Conservation (phyloP, 2,113 vertebrate genomes). For the Ptyas mucosa region DNA sequence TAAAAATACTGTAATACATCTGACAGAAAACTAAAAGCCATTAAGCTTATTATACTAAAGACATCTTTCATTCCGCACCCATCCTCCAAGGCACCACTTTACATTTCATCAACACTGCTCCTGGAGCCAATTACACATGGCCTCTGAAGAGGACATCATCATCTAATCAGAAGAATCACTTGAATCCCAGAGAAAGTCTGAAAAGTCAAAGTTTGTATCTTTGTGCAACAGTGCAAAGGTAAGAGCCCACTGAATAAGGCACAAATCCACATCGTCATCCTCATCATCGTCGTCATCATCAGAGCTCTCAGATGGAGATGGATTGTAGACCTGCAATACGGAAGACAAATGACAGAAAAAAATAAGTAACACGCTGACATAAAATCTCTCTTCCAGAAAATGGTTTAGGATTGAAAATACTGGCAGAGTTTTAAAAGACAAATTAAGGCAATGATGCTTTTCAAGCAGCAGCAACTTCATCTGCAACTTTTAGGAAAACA, state of each 20-base stretch:
- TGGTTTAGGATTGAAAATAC: not conserved
- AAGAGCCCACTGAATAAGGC: conserved; percentile 63
- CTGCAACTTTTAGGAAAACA: not conserved
- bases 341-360: not conserved
- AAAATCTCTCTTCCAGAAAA: not conserved
- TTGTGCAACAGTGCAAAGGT: conserved; percentile 55
- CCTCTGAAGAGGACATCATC: not conserved
- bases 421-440: not conserved
- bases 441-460: not conserved
- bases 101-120: not conserved
- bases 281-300: conserved; percentile 40
- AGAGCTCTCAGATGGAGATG: conserved; percentile 51
- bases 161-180: conserved; percentile 30
- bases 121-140: fast-evolving
- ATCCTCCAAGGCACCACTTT: not conserved
- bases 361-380: fast-evolving
- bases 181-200: fast-evolving
- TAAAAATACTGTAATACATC: not conserved
- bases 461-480: not conserved
- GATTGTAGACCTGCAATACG: conserved; percentile 24
- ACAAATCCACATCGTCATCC: conserved; percentile 50
- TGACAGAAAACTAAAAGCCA: not conserved
- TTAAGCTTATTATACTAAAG: not conserved
- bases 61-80: not conserved
- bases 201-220: not conserved